These are phyloP conservation scores for Podabrus alpinus DNA, from an alignment of 2,888 invertebrate genomes.

Conservation along the genomic window DNA sequence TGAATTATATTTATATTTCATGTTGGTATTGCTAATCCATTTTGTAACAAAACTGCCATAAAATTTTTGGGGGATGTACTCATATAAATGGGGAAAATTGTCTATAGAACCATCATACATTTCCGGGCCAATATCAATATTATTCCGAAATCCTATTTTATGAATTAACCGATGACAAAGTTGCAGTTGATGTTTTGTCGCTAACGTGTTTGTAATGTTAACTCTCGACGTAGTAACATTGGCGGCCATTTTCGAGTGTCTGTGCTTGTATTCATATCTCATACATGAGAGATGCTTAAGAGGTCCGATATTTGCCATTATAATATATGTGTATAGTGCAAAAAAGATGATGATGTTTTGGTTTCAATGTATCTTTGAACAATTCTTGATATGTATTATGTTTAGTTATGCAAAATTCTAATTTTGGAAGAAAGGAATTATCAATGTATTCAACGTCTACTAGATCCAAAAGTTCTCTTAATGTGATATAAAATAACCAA, in stretches of 20 bases:
- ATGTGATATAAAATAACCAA: conserved; percentile 37
- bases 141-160: neutral
- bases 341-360: conserved; percentile 36
- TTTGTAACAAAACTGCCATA: too few species aligned
- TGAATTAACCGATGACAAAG: neutral
- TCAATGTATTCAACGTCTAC: conserved; percentile 5
- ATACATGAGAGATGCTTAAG: conserved; percentile 31
- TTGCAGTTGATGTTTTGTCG: neutral
- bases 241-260: conserved; percentile 29
- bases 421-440: conserved; percentile 6
- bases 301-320: conserved; percentile 32
- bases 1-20: too few species aligned
- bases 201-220: neutral
- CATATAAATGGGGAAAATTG: neutral
- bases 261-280: conserved; percentile 37
- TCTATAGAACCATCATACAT: neutral
- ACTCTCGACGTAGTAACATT: neutral
- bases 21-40: too few species aligned
- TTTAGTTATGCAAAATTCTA: conserved; percentile 21
- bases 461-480: conserved; percentile 37
- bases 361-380: conserved; percentile 36
- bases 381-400: conserved; percentile 27
- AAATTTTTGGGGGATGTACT: neutral
- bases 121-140: neutral
- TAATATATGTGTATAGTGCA: conserved; percentile 37